Percentiles rank a stretch among this genome's conserved stretches.
Evolutionary conservation across 2,797 vertebrate genomes (phyloP).

Genomic region (Malacoraja senta): DNA sequence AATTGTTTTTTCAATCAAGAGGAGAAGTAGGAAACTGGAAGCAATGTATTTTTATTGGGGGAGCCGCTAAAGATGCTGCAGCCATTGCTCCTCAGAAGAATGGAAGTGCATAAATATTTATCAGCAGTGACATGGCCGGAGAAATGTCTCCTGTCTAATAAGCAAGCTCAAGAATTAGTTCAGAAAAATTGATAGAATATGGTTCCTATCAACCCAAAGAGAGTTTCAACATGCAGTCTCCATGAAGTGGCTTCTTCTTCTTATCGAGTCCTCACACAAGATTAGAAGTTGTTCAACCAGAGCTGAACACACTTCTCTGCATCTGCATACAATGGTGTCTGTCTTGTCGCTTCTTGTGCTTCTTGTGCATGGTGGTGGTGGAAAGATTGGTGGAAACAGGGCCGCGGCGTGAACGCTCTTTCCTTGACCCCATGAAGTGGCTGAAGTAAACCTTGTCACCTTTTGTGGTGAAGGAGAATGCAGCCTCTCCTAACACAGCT

Average conservation of each 20-base stretch:
- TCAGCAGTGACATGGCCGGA: constrained; percentile 44
- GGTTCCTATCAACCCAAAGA: constrained; percentile 47
- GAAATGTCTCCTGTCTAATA: constrained; percentile 50
- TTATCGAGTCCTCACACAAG: too few species aligned
- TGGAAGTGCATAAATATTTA: constrained; percentile 56
- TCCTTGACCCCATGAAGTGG: too few species aligned
- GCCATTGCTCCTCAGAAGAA: constrained; percentile 46
- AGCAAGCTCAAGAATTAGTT: constrained; percentile 48
- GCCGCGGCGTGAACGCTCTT: too few species aligned
- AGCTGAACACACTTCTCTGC: too few species aligned
- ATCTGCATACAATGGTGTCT: too few species aligned
- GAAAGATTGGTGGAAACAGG: too few species aligned
- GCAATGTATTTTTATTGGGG: constrained; percentile 4
- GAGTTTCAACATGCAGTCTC: constrained; percentile 45
- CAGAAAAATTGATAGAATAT: constrained; percentile 47
- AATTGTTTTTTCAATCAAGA: neutral
- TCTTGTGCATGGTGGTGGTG: too few species aligned
- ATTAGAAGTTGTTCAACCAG: too few species aligned
- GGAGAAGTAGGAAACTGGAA: neutral
- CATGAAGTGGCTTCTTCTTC: too few species aligned
- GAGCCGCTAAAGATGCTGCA: neutral
- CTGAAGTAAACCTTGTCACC: constrained; percentile 51
- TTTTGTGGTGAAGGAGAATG: constrained; percentile 47
- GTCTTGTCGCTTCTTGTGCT: too few species aligned
- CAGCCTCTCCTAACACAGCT: constrained; percentile 43